Evolutionary conservation across 2,113 vertebrate genomes (phyloP).

Genomic region (Sterrhoptilus dennistouni): DNA sequence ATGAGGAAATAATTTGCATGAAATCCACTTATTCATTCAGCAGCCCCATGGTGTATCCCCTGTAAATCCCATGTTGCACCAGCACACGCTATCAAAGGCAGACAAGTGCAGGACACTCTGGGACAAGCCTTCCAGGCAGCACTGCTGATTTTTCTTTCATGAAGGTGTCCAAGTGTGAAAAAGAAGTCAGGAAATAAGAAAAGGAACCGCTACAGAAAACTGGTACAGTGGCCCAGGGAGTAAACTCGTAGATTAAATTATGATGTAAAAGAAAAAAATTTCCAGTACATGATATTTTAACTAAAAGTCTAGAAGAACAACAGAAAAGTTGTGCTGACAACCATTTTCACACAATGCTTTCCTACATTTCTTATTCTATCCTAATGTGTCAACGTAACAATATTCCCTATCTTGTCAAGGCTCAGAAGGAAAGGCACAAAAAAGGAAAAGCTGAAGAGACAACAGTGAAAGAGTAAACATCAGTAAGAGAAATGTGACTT

Average conservation of each 20-base stretch:
- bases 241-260: background rate
- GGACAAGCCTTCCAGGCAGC: background rate
- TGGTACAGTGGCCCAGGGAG: background rate
- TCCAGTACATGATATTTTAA: background rate
- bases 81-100: background rate
- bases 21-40: background rate
- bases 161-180: background rate
- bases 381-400: background rate
- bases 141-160: background rate
- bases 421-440: background rate
- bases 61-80: background rate
- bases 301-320: background rate
- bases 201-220: background rate
- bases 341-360: background rate
- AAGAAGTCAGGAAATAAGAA: background rate
- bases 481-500: slow-evolving; percentile 23
- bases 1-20: background rate
- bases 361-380: background rate
- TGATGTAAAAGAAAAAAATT: background rate
- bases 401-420: background rate
- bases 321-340: background rate
- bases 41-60: background rate
- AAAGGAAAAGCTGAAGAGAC: slow-evolving; percentile 7
- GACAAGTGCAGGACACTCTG: fast-evolving
- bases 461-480: slow-evolving; percentile 12